Conservation (phyloP, 2,888 invertebrate genomes). For the Drosophila macrothrix region DNA sequence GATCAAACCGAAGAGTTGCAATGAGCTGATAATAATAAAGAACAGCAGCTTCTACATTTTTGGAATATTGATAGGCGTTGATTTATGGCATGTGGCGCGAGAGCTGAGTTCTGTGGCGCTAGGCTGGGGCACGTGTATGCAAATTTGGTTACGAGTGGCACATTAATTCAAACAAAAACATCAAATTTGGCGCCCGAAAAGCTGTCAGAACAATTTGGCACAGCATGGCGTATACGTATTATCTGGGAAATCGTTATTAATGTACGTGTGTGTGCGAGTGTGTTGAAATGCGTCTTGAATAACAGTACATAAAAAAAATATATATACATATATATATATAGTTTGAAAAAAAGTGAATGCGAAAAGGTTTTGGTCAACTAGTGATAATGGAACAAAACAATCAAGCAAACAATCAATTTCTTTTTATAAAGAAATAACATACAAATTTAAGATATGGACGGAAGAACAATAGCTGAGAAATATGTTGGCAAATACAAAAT, state of each 20-base stretch:
- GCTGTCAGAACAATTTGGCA: slow-evolving; percentile 60
- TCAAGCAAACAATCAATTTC: not conserved
- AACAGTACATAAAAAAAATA: not conserved
- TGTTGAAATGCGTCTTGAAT: slow-evolving; percentile 5
- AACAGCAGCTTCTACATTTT: slow-evolving; percentile 5
- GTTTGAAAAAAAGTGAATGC: not conserved
- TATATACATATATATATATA: not conserved
- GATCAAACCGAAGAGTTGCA: not conserved
- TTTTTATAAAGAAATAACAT: not conserved
- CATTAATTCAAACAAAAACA: slow-evolving; percentile 27
- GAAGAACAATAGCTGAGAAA: not conserved
- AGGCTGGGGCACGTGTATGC: slow-evolving; percentile 50
- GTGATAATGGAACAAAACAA: not conserved
- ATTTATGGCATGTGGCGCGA: slow-evolving; percentile 8
- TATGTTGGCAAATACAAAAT: not conserved
- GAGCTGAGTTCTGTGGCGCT: slow-evolving; percentile 5
- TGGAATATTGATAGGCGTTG: slow-evolving; percentile 33
- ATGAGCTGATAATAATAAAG: slow-evolving; percentile 8
- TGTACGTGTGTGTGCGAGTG: slow-evolving; percentile 21
- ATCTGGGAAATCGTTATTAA: slow-evolving; percentile 54
- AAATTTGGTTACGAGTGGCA: slow-evolving; percentile 35
- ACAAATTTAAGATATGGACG: not conserved
- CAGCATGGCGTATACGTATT: slow-evolving; percentile 69
- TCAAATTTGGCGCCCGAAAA: slow-evolving; percentile 26
- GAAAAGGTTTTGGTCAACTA: not conserved